Percentiles rank a stretch among this genome's conserved stretches.
Evolutionary conservation across 2,888 invertebrate genomes (phyloP).

Genomic region (Scelioninae gen. 1): DNA sequence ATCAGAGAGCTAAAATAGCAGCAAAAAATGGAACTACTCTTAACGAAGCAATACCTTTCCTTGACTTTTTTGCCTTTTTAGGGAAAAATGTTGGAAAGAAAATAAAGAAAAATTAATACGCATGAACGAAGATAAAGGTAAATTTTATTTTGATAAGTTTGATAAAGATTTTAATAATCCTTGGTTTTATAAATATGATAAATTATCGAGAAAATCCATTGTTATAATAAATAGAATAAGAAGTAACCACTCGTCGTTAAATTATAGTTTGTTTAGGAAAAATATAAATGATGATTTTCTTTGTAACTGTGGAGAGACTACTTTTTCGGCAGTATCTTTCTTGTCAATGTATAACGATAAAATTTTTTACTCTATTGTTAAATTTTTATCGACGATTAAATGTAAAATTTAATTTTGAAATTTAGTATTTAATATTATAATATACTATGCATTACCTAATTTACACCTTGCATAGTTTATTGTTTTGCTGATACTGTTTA

Average conservation of each 20-base stretch:
- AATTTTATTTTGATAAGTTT: too few species aligned
- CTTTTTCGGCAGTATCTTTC: not conserved
- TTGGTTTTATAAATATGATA: not conserved
- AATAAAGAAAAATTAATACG: not conserved
- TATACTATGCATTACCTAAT: too few species aligned
- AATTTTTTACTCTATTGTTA: too few species aligned
- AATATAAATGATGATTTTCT: not conserved
- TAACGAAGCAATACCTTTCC: not conserved
- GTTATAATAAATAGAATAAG: not conserved
- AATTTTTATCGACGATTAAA: too few species aligned
- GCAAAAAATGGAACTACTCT: not conserved
- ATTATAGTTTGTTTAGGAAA: not conserved
- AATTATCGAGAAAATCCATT: too few species aligned
- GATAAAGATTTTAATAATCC: too few species aligned
- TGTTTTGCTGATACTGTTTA: too few species aligned
- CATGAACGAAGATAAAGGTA: not conserved
- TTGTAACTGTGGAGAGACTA: not conserved
- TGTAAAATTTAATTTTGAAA: too few species aligned
- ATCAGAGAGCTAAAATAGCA: slow-evolving; percentile 7
- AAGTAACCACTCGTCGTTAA: not conserved
- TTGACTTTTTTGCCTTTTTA: slow-evolving; percentile 18
- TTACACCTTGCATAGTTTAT: too few species aligned
- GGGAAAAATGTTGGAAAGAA: slow-evolving; percentile 5
- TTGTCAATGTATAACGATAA: too few species aligned
- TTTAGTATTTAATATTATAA: too few species aligned